Base-by-base conservation (phyloP, 2,888 invertebrate species). In the Drosophila tanythrix region DNA sequence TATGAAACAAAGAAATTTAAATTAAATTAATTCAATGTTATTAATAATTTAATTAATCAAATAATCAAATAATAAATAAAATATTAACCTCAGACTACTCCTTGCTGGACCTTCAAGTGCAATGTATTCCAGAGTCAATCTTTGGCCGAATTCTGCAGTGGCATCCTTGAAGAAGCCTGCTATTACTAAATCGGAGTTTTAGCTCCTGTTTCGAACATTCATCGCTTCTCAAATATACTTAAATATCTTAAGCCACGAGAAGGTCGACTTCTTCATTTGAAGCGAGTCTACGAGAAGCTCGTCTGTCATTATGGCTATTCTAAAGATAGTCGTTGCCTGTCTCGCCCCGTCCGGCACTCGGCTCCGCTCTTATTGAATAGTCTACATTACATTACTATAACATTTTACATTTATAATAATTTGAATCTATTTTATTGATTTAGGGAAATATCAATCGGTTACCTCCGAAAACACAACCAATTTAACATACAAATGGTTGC, bases 1-100 rank as follows among this genome's bases (percentile, higher is more conserved):
- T 35, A 43, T n/a, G 51, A 65, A 40, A n/a, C 13, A 21, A 52
- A 33, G 13, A 52, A 33, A 52, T 4, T 52, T n/a, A n/a, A 13
- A 38, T 56, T 13, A 40, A 21, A 6, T 3, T 11, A 43, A 21
- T 21, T 43, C n/a, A n/a, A n/a, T 13, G 3, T 38, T 50, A 60
- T n/a, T 43, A n/a, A n/a, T 8, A 25, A 31, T n/a, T n/a, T 29
- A 1, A 11, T 25, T 25, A 40, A 2, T 40, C 5, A 40, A n/a
- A n/a, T n/a, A n/a, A n/a, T 40, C 10, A 38, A 38, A 10, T 18
- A 38, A 8, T n/a, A 40, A 10, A n/a, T 40, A 1, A 43, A 43
- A 43, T 6, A n/a, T 1, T 11, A 21, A 5, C 6, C 2, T 40
- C 40, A 38, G 18, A 38, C 38, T 18, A 18, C 38, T 38, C 3